These are phyloP conservation scores for Trichosurus vulpecula DNA, from an alignment of 2,797 vertebrate species.

Conservation along the genomic window DNA sequence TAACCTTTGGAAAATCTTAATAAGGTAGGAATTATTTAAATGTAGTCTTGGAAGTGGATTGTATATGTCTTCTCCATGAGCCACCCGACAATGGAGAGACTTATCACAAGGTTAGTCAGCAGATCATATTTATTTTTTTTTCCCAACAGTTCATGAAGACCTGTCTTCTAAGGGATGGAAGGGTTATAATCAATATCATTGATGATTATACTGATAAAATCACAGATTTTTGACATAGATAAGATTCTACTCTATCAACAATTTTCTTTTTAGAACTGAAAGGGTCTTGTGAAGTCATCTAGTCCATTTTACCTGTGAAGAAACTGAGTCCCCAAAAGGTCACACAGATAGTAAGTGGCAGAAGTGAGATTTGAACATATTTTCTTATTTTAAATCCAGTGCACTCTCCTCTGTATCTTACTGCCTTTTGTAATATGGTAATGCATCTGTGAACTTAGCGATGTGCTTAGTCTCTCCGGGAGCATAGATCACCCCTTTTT, in stretches of 20 bases:
- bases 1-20: not conserved
- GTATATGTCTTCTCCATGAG: not conserved
- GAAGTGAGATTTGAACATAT: not conserved
- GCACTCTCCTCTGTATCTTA: not conserved
- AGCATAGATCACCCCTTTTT: not conserved
- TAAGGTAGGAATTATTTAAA: not conserved
- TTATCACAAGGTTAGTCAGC: not conserved
- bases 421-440: not conserved
- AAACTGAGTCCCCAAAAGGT: not conserved
- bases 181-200: not conserved
- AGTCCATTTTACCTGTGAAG: not conserved
- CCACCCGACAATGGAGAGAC: not conserved
- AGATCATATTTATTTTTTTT: not conserved
- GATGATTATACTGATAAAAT: not conserved
- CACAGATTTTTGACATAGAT: not conserved
- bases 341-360: not conserved
- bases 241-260: not conserved
- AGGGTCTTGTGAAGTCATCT: not conserved
- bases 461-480: not conserved
- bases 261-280: not conserved
- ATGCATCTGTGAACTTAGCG: not conserved
- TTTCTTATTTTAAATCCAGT: not conserved
- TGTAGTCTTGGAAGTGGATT: not conserved
- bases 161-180: not conserved
- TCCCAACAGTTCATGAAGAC: not conserved